Base-by-base conservation (phyloP, 92 coral and sea anemone genomes). In the Montipora capitata region DNA sequence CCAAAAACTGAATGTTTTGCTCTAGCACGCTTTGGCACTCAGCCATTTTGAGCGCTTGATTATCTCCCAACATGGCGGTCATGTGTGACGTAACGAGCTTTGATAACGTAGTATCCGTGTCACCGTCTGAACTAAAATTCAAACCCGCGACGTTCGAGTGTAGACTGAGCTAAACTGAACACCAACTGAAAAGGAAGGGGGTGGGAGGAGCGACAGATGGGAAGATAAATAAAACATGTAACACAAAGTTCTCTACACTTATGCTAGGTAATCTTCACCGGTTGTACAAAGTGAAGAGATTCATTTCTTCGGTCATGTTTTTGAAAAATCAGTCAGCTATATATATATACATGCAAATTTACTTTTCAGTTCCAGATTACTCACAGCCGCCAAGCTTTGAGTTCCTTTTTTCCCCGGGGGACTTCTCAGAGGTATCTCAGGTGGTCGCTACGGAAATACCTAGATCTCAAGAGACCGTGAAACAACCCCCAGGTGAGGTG, bases 1-100 rank as follows among this genome's bases (percentile, higher is more conserved):
- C 78, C 78, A 77, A 80, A 80, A 15, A 80, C 61, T 72, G 77
- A 43, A 44, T 72, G 77, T 44, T 45, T 17, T 7, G 78, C 27
- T 48, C 40, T 10, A n/a, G 51, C 2, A 49, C 51, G 38, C 73
- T 16, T 27, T 39, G 8, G 27, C 8, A 27, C 8, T 78, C 62
- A 10, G 82, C 77, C 82, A 77, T 51, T 49, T 77, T 77, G 82
- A 56, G 10, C 43, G 4, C 20, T 44, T 40, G 84, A 15, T 79
- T 63, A 39, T 63, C 84, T 76, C 71, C 84, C 84, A 63, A 79
- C 77, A 79, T 79, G 76, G 84, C 84, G 84, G 77, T 51, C 16
- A 40, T 20, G n/a, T 17, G 9, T 79, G 76, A 79, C 84, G 77
- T 79, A 79, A 35, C 52, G 69, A 58, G 10, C 43, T 79, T 58